These are phyloP conservation scores for Coleophora deauratella DNA, from an alignment of 2,888 invertebrate species.

Conservation along the genomic window DNA sequence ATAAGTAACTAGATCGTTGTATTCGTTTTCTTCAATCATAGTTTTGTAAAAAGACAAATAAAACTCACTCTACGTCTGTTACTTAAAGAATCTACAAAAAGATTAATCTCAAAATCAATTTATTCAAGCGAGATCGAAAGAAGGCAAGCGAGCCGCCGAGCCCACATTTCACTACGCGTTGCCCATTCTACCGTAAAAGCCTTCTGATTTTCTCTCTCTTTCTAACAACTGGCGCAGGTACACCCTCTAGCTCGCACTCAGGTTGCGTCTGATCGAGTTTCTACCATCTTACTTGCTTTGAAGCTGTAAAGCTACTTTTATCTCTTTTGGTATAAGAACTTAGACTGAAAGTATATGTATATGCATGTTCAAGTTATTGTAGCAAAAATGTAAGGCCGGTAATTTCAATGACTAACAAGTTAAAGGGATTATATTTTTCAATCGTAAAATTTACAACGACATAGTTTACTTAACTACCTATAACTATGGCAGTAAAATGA, in stretches of 20 bases:
- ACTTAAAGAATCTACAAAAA: conserved; percentile 46
- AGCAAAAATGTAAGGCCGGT: too few species aligned
- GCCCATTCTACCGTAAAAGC: conserved; percentile 73
- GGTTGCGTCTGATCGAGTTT: conserved; percentile 64
- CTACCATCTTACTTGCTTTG: conserved; percentile 69
- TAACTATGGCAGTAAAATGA: too few species aligned
- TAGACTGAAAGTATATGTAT: too few species aligned
- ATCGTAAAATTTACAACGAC: too few species aligned
- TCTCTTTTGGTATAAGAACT: conserved; percentile 62
- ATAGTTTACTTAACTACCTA: too few species aligned
- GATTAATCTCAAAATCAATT: conserved; percentile 70
- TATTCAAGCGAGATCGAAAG: conserved; percentile 68
- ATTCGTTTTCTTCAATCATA: background rate
- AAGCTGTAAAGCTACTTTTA: conserved; percentile 68
- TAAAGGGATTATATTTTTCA: too few species aligned
- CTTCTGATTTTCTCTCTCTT: conserved; percentile 60
- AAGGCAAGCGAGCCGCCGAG: conserved; percentile 42
- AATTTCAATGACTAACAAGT: too few species aligned
- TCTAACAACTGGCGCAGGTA: conserved; percentile 25
- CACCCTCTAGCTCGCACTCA: conserved; percentile 39
- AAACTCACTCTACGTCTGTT: conserved; percentile 31
- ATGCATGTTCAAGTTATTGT: too few species aligned
- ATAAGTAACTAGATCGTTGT: background rate
- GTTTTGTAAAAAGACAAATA: conserved; percentile 10
- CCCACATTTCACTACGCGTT: conserved; percentile 68